Base-by-base conservation (phyloP, 1,140 invertebrate species). In the Caerostris extrusa region DNA sequence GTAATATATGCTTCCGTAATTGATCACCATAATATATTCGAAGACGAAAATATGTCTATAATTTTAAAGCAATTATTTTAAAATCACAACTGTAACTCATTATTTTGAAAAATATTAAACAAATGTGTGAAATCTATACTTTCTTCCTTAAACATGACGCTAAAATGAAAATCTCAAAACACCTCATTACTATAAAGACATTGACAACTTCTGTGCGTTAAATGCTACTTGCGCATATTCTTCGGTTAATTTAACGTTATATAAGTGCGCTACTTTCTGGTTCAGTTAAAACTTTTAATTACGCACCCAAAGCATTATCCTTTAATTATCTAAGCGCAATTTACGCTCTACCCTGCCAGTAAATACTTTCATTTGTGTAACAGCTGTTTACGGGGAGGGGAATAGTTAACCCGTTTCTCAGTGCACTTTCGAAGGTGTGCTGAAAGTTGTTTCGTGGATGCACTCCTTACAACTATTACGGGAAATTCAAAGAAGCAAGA, bases 211-310 rank as follows among this genome's bases (percentile, higher is more conserved):
- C 34, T 34, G 34, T 34, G 34, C 2, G 34, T 34, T 34, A 34
- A 34, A 34, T 34, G 34, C 34, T 34, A 34, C 34, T 34, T 34
- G 34, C 34, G 34, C 34, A 34, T 34, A 34, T 34, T 34, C 34
- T 34, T 34, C 34, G 34, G 34, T 34, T 34, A 34, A 64, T 64
- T 64, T 14, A 64, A 64, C 53, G 71, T 12, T 77, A 34, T 77
- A 50, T 12, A 5, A 50, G 12, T 10, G 34, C 19, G 10, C 8
- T 77, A 5, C 71, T 77, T 77, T 77, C 34, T 12, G 34, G 71
- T 50, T 77, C 34, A 77, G 34, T 77, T 77, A 34, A 77, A 50
- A 34, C 10, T 77, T 77, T 77, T 77, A 77, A 77, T 77, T 34
- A 77, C 71, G 71, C 53, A 50, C 53, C 34, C 34, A 50, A 53